These are phyloP conservation scores for Thecophora atra DNA, from an alignment of 2,888 invertebrate species.

Conservation along the genomic window DNA sequence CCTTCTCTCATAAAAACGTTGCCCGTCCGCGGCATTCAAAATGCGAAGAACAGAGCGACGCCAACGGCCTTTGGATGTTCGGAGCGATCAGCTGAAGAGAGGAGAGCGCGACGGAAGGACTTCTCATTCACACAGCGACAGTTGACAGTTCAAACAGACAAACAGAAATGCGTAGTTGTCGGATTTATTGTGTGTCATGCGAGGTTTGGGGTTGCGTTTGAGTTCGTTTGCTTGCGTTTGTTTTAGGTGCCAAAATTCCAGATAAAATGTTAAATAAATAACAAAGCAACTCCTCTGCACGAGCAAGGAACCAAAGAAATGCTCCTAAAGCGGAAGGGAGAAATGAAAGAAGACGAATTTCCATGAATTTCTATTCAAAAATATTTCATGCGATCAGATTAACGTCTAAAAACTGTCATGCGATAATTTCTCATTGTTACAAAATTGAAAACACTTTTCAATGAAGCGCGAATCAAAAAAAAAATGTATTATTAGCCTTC, in stretches of 20 bases:
- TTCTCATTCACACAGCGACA: slow-evolving; percentile 39
- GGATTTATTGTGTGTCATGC: slow-evolving; percentile 44
- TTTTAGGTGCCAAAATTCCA: neutral
- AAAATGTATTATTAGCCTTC: too few species aligned
- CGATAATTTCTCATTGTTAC: too few species aligned
- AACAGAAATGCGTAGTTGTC: slow-evolving; percentile 46
- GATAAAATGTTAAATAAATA: neutral
- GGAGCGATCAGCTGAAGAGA: slow-evolving; percentile 28
- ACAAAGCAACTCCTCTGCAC: neutral
- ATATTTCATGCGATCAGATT: neutral
- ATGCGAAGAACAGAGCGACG: too few species aligned
- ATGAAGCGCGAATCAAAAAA: too few species aligned
- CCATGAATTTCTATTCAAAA: neutral
- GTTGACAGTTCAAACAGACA: slow-evolving; percentile 33
- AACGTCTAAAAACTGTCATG: too few species aligned
- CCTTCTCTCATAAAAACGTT: slow-evolving; percentile 1
- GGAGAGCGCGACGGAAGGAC: neutral
- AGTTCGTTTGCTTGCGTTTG: slow-evolving; percentile 5
- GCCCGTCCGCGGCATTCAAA: slow-evolving; percentile 4
- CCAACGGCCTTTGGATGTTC: too few species aligned
- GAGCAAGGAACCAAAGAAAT: too few species aligned
- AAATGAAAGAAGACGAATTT: neutral
- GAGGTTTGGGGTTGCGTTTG: slow-evolving; percentile 24
- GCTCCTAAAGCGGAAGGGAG: neutral
- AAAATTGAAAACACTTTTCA: too few species aligned